These are phyloP conservation scores for Onchidella celtica DNA, from an alignment of 2,888 invertebrate genomes.

Conservation along the genomic window DNA sequence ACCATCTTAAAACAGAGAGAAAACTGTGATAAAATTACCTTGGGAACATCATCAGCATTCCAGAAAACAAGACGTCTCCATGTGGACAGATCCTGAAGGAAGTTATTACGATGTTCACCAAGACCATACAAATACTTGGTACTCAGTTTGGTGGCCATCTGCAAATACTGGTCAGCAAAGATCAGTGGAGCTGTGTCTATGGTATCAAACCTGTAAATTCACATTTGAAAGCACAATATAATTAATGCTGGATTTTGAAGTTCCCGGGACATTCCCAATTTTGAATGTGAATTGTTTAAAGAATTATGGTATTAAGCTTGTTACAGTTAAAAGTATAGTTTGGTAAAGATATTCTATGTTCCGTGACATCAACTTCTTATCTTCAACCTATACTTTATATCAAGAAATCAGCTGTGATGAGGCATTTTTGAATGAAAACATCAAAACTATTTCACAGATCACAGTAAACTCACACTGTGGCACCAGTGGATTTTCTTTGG, in stretches of 20 bases:
- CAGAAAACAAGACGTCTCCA: slow-evolving; percentile 62
- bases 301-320: not conserved
- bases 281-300: not conserved
- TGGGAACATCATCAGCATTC: slow-evolving; percentile 66
- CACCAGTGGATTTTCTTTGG: slow-evolving; percentile 43
- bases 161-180: slow-evolving; percentile 88
- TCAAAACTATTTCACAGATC: too few species aligned
- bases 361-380: not conserved
- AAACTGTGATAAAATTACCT: too few species aligned
- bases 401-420: too few species aligned
- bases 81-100: slow-evolving; percentile 49
- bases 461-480: slow-evolving; percentile 28
- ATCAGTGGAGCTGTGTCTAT: slow-evolving; percentile 85
- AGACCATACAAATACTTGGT: slow-evolving; percentile 87
- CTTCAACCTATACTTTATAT: not conserved
- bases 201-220: slow-evolving; percentile 85
- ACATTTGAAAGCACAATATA: too few species aligned
- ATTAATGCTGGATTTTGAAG: too few species aligned
- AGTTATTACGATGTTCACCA: slow-evolving; percentile 58
- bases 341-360: not conserved
- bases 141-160: slow-evolving; percentile 85
- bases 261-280: not conserved
- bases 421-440: too few species aligned
- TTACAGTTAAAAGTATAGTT: too few species aligned
- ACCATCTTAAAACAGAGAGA: too few species aligned